Conservation (phyloP, 2,113 vertebrate species). For the Oryzias melastigma region DNA sequence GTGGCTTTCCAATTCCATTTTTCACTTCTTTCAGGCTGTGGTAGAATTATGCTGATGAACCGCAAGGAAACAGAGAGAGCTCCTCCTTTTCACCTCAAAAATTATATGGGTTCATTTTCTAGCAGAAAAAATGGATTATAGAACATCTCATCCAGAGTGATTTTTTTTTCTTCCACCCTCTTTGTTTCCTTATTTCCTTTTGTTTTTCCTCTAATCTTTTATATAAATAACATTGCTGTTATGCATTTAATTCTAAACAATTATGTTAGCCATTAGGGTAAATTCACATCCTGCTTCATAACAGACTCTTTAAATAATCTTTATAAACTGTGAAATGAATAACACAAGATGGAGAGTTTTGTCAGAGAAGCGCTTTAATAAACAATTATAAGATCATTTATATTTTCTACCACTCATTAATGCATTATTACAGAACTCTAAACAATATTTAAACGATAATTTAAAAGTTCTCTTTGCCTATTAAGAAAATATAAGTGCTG, state of each 20-base stretch:
- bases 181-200: not conserved
- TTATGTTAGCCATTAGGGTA: constrained; percentile 41
- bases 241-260: constrained; percentile 13
- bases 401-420: constrained; percentile 4
- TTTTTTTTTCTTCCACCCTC: constrained; percentile 5
- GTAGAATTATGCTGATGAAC: constrained; percentile 43
- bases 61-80: constrained; percentile 1
- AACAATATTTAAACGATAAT: constrained; percentile 2
- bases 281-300: constrained; percentile 41
- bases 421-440: constrained; percentile 20
- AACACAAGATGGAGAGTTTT: not conserved
- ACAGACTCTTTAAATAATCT: constrained; percentile 16
- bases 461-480: constrained; percentile 2
- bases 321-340: constrained; percentile 21
- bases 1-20: constrained; percentile 25
- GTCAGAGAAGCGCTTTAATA: not conserved
- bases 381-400: constrained; percentile 25
- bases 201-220: not conserved
- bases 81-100: constrained; percentile 15
- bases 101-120: constrained; percentile 25
- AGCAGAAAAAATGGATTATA: constrained; percentile 24
- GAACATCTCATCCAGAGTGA: constrained; percentile 26
- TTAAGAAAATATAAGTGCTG: too few species aligned
- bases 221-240: not conserved
- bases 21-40: constrained; percentile 17